A percentile compares a stretch with the other conserved stretches of the same genome.
phyloP scores from a whole-genome alignment of 2,113 vertebrate genomes.

The Zapornia atra region DNA sequence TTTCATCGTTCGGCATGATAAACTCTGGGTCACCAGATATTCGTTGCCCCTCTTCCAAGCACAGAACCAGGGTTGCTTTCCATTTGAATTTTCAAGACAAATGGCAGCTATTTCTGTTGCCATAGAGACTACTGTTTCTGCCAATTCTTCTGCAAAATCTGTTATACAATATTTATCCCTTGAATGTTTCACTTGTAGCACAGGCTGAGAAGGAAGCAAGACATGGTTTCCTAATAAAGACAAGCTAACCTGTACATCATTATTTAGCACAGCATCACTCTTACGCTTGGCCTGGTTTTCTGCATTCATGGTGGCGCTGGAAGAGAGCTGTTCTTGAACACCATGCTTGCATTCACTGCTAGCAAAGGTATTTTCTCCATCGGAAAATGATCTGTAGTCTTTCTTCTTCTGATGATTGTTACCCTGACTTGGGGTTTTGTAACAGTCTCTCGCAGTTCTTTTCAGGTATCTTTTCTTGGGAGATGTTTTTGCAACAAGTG shows the following conservation, averaged over 20 bases:
- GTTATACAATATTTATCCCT: constrained; percentile 82
- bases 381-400: constrained; percentile 36
- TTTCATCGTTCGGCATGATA: constrained; percentile 78
- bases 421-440: constrained; percentile 5
- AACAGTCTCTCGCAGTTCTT: constrained; percentile 32
- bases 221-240: constrained; percentile 76
- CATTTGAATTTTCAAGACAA: constrained; percentile 93
- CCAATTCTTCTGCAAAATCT: constrained; percentile 94
- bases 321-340: constrained; percentile 58
- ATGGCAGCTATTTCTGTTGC: constrained; percentile 97
- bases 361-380: constrained; percentile 16
- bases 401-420: constrained; percentile 23
- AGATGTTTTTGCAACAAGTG: constrained; percentile 8
- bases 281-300: constrained; percentile 60
- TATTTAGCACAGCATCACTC: constrained; percentile 29
- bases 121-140: constrained; percentile 96
- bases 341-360: background rate
- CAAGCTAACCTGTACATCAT: constrained; percentile 73
- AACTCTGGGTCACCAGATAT: constrained; percentile 80
- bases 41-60: constrained; percentile 85
- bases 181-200: constrained; percentile 74
- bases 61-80: constrained; percentile 98
- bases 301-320: background rate
- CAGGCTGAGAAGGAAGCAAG: constrained; percentile 71
- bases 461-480: constrained; percentile 66